Percentiles rank a stretch among this genome's conserved stretches.
Evolutionary conservation across 2,797 vertebrate species (phyloP).

Genomic region (Pangasius larnaudii): DNA sequence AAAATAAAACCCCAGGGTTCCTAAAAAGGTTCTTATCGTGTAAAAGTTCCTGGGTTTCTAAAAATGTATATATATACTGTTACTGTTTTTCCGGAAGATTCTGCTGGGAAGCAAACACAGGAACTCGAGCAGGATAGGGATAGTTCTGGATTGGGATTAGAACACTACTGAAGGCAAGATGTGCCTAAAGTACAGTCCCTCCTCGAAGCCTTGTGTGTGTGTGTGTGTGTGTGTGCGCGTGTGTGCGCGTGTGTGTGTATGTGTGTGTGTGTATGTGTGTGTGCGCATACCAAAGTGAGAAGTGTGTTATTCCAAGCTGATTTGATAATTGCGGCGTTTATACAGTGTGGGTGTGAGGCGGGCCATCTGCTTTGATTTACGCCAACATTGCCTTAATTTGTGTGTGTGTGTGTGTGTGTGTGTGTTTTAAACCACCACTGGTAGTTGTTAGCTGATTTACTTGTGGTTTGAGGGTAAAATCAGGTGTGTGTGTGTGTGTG

Average conservation of each 20-base stretch:
- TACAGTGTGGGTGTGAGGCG: constrained; percentile 44
- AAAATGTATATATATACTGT: neutral
- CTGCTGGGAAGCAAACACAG: no score
- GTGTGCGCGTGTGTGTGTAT: constrained; percentile 21
- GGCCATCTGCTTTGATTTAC: constrained; percentile 61
- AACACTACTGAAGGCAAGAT: neutral
- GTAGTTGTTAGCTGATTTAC: constrained; percentile 28
- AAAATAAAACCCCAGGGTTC: no score
- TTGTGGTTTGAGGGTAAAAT: constrained; percentile 27
- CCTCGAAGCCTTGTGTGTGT: neutral
- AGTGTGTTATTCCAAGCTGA: constrained; percentile 58
- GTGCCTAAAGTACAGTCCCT: neutral
- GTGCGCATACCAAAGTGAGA: neutral
- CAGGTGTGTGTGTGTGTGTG: constrained; percentile 9
- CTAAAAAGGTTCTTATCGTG: neutral
- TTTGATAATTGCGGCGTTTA: constrained; percentile 66
- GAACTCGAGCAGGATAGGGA: no score
- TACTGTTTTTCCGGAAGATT: no score
- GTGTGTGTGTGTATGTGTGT: neutral
- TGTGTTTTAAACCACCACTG: neutral
- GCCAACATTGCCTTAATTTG: constrained; percentile 55
- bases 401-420: neutral
- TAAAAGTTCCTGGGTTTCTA: no score
- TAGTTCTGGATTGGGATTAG: no score
- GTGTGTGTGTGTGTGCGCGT: neutral